Percentiles rank a stretch among this genome's conserved stretches.
Evolutionary conservation across 2,113 vertebrate genomes (phyloP).

Genomic region (Phyllopteryx taeniolatus): DNA sequence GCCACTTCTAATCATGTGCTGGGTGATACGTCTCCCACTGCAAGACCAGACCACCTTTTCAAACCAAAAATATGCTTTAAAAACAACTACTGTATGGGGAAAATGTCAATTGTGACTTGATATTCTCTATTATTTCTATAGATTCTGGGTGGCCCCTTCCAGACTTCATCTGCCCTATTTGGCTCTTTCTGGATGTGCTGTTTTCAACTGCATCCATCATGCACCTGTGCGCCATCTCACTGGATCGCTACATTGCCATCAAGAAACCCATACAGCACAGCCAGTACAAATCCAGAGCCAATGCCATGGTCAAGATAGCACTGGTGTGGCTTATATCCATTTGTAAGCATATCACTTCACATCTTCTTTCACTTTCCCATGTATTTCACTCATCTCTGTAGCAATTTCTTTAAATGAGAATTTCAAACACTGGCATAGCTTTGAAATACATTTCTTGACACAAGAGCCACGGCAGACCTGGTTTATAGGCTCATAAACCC

Average conservation of each 20-base stretch:
- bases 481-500: conserved; percentile 13
- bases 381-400: background rate
- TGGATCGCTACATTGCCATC: conserved; percentile 96
- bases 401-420: background rate
- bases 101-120: conserved; percentile 5
- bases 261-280: conserved; percentile 97
- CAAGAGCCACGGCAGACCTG: conserved; percentile 4
- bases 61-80: background rate
- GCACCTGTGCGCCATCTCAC: conserved; percentile 97
- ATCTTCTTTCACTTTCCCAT: conserved; percentile 2
- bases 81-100: background rate
- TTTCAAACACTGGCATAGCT: background rate
- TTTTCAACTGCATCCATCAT: conserved; percentile 98
- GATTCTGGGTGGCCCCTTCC: conserved; percentile 92
- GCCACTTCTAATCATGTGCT: conserved; percentile 39
- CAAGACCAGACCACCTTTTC: background rate
- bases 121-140: conserved; percentile 63
- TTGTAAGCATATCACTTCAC: conserved; percentile 74
- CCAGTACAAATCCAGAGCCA: conserved; percentile 91
- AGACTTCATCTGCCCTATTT: conserved; percentile 86
- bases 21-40: conserved; percentile 24
- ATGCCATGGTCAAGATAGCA: conserved; percentile 87
- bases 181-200: conserved; percentile 97
- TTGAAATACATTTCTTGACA: conserved; percentile 12
- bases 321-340: conserved; percentile 97